Percentiles rank a stretch among this genome's conserved stretches.
These are phyloP conservation scores for Drosophila sp. DNA, from an alignment of 1,140 invertebrate genomes.

Conservation along the genomic window DNA sequence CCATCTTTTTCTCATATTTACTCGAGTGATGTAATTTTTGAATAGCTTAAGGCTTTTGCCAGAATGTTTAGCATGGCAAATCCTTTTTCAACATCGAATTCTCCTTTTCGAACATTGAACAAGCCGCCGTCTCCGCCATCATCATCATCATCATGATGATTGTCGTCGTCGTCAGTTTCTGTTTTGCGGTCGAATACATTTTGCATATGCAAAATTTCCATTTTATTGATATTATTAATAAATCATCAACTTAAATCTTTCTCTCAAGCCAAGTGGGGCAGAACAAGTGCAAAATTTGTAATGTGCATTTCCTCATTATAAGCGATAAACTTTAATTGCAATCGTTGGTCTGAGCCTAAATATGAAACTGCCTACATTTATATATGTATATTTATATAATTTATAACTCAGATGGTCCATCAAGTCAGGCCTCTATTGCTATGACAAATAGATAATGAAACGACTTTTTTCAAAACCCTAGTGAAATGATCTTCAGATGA, in stretches of 20 bases:
- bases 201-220: slow-evolving; percentile 60
- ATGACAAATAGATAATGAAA: too few species aligned
- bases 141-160: neutral
- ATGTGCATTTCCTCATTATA: neutral
- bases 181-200: slow-evolving; percentile 49
- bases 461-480: too few species aligned
- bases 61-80: slow-evolving; percentile 77
- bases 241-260: slow-evolving; percentile 63
- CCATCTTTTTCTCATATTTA: slow-evolving; percentile 62
- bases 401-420: too few species aligned
- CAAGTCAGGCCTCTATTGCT: too few species aligned
- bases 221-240: slow-evolving; percentile 71
- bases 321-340: neutral
- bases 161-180: slow-evolving; percentile 13
- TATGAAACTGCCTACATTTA: too few species aligned
- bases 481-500: too few species aligned
- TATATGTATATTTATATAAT: too few species aligned
- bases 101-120: slow-evolving; percentile 12
- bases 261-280: neutral
- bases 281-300: slow-evolving; percentile 5
- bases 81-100: slow-evolving; percentile 78
- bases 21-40: slow-evolving; percentile 80
- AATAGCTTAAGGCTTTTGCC: slow-evolving; percentile 75
- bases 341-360: neutral
- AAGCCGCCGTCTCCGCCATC: slow-evolving; percentile 28